Percentiles rank a stretch among this genome's conserved stretches.
Evolutionary conservation across 2,888 invertebrate genomes (phyloP).

Genomic region (Mesochorus sp.): DNA sequence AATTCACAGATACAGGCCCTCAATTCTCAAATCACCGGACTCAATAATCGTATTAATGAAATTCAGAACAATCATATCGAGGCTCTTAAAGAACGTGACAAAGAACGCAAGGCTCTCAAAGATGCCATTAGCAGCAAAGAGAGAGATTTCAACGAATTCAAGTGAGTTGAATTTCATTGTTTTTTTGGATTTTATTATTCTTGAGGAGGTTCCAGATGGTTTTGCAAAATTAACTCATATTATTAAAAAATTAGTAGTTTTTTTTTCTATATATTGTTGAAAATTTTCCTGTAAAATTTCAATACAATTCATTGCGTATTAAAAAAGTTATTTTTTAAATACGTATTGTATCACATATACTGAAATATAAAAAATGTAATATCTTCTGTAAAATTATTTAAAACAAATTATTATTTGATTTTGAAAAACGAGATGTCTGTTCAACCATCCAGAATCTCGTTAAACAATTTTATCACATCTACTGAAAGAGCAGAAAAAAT

Average conservation of each 20-base stretch:
- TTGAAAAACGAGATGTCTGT: no score
- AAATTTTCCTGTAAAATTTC: no score
- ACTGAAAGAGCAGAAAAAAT: no score
- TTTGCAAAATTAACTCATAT: background rate
- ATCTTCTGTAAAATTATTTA: no score
- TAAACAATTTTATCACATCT: no score
- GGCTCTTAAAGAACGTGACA: constrained; percentile 70
- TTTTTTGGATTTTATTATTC: constrained; percentile 1
- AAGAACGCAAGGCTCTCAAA: constrained; percentile 71
- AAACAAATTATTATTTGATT: no score
- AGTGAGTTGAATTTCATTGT: constrained; percentile 65
- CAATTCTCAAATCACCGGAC: constrained; percentile 68
- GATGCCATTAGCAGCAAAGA: constrained; percentile 71
- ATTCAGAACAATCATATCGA: constrained; percentile 71
- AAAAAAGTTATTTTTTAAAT: no score
- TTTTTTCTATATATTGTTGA: no score
- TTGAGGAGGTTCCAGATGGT: background rate
- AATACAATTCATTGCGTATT: no score
- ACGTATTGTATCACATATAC: no score
- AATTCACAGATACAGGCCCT: constrained; percentile 72
- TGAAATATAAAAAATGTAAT: no score
- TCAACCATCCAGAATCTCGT: no score
- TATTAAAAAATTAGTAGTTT: constrained; percentile 24
- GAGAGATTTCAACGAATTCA: constrained; percentile 72
- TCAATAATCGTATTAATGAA: constrained; percentile 73